phyloP scores from a whole-genome alignment of 1,140 invertebrate species.

The Popillia japonica region DNA sequence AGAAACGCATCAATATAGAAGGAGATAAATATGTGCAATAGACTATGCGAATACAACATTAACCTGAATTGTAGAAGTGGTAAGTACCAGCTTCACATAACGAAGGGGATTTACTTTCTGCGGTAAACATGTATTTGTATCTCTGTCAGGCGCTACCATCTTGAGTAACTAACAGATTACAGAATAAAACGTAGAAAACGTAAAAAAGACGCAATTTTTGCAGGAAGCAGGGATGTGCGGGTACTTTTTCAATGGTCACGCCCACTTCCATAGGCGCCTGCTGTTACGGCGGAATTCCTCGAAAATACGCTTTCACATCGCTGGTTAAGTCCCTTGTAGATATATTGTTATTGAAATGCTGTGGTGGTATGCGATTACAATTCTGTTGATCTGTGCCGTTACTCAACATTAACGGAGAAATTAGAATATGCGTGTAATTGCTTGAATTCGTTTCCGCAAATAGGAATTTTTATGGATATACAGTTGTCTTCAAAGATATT shows the following conservation, averaged over 20 bases:
- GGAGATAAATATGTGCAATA: not conserved
- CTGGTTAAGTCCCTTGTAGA: slow-evolving; percentile 14
- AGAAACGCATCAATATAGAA: not conserved
- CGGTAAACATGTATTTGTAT: not conserved
- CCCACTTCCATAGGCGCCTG: not conserved
- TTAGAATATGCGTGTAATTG: too few relatives aligned
- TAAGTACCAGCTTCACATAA: not conserved
- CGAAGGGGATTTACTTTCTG: not conserved
- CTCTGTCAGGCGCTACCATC: not conserved
- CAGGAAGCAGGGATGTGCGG: not conserved
- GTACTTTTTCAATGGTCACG: not conserved
- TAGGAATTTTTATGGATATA: too few relatives aligned
- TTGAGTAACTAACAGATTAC: not conserved
- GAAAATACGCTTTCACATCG: slow-evolving; percentile 9
- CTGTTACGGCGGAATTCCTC: not conserved
- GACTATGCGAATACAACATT: not conserved
- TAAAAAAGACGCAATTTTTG: not conserved
- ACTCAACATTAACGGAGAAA: too few relatives aligned
- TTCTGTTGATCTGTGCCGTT: too few relatives aligned
- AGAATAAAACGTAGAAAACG: not conserved
- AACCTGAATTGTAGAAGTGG: not conserved
- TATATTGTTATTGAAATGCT: not conserved
- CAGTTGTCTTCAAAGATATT: too few relatives aligned
- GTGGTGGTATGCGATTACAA: not conserved
- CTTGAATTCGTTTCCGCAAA: too few relatives aligned